Evolutionary conservation across 37 sponge, comb jelly and placozoan genomes (phyloP), one percentile per base, ranked within the genome.

Genomic region (Bolinopsis microptera): DNA sequence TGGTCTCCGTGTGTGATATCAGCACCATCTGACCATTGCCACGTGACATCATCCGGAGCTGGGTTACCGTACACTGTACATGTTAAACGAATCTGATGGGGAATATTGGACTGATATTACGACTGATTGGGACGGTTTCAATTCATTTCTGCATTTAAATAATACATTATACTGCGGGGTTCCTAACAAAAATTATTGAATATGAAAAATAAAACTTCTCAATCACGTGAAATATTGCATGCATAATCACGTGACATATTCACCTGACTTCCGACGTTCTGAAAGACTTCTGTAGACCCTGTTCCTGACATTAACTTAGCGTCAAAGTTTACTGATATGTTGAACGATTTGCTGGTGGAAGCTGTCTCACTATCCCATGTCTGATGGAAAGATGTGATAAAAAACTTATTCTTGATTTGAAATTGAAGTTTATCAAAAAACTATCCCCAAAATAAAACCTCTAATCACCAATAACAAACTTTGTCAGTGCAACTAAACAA

Each of bases 191-290:
- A n/a, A n/a, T n/a, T n/a, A n/a, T n/a, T n/a, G n/a, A n/a, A n/a
- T n/a, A n/a, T n/a, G n/a, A n/a, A n/a, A n/a, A n/a, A n/a, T n/a
- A n/a, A n/a, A n/a, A n/a, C n/a, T n/a, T n/a, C n/a, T n/a, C n/a
- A n/a, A n/a, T n/a, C n/a, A n/a, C n/a, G n/a, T n/a, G n/a, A n/a
- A n/a, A n/a, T n/a, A n/a, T n/a, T n/a, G n/a, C n/a, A n/a, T n/a
- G n/a, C n/a, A n/a, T n/a, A n/a, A n/a, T n/a, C n/a, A n/a, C n/a
- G n/a, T n/a, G n/a, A n/a, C n/a, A n/a, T n/a, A n/a, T n/a, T n/a
- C n/a, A 86, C 90, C 90, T 86, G 90, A 41, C 61, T 86, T 16
- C 90, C 90, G 16, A 86, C 90, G 39, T 86, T 48, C 48, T 86
- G 90, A 28, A 86, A 34, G 1, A 86, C 36, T 35, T 38, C 31